These are phyloP conservation scores for Actinia equina DNA, from an alignment of 64 coral and sea anemone species.

Conservation along the genomic window DNA sequence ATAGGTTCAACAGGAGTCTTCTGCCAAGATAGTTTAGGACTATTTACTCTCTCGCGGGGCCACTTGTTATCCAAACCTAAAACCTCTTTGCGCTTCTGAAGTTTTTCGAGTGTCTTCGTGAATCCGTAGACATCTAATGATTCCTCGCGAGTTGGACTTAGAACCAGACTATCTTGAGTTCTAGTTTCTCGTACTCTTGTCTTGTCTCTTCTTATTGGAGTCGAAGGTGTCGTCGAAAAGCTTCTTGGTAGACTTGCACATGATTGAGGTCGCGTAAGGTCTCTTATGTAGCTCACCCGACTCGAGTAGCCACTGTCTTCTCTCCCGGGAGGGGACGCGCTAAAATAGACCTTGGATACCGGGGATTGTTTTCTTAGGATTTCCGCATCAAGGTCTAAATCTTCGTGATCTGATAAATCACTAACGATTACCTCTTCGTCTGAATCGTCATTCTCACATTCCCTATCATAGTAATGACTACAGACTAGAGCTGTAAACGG, in stretches of 20 bases:
- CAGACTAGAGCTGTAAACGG: constrained; percentile 38
- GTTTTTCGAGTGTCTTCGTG: background rate
- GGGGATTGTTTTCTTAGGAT: constrained; percentile 5
- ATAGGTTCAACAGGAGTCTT: constrained; percentile 57
- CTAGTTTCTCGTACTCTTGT: background rate
- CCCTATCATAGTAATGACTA: constrained; percentile 36
- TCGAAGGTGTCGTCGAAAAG: background rate
- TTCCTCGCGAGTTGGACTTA: background rate
- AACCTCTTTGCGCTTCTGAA: background rate
- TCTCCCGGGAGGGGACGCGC: constrained; percentile 20
- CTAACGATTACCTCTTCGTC: constrained; percentile 8
- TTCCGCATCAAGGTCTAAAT: background rate
- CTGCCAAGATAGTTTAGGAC: constrained; percentile 18
- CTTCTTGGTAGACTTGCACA: constrained; percentile 1
- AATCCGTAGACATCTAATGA: background rate
- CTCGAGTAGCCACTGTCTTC: constrained; percentile 53
- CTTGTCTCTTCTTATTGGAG: background rate
- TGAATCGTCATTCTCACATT: background rate
- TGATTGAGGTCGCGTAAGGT: constrained; percentile 28
- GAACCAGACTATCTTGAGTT: background rate
- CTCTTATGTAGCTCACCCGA: constrained; percentile 59
- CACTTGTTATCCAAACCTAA: background rate
- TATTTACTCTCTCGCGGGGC: constrained; percentile 1
- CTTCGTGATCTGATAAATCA: constrained; percentile 41
- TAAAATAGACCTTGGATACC: background rate